These are phyloP conservation scores for Heliconius nattereri DNA, from an alignment of 1,140 invertebrate genomes.

Conservation along the genomic window DNA sequence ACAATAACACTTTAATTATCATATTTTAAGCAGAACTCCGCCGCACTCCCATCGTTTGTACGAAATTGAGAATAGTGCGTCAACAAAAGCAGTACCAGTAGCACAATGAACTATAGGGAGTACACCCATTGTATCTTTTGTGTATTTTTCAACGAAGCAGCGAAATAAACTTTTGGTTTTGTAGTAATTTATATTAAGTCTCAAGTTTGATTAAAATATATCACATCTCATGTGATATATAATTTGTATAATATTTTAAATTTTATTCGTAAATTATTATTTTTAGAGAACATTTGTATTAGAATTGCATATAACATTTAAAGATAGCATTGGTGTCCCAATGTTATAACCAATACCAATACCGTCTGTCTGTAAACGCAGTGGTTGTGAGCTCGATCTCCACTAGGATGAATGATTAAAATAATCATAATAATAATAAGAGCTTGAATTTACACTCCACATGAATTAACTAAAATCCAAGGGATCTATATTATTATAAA, in stretches of 20 bases:
- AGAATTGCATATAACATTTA: too few relatives aligned
- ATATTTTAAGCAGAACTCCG: slow-evolving; percentile 11
- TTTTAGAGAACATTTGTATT: too few relatives aligned
- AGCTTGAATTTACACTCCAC: too few relatives aligned
- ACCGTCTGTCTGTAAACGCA: too few relatives aligned
- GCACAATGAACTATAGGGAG: slow-evolving; percentile 38
- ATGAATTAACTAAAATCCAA: too few relatives aligned
- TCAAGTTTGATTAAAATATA: slow-evolving; percentile 16
- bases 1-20: slow-evolving; percentile 10
- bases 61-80: slow-evolving; percentile 27
- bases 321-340: too few relatives aligned
- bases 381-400: too few relatives aligned
- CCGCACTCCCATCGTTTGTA: slow-evolving; percentile 23
- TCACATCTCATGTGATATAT: neutral
- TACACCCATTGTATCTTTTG: slow-evolving; percentile 37
- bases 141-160: slow-evolving; percentile 38
- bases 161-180: slow-evolving; percentile 39
- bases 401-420: too few relatives aligned
- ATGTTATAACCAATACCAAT: too few relatives aligned
- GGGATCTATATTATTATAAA: too few relatives aligned
- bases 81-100: slow-evolving; percentile 35
- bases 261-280: neutral
- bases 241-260: neutral
- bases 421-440: too few relatives aligned
- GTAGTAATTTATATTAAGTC: slow-evolving; percentile 29